phyloP scores from a whole-genome alignment of 1,140 invertebrate genomes.

The Lucilia sericata region DNA sequence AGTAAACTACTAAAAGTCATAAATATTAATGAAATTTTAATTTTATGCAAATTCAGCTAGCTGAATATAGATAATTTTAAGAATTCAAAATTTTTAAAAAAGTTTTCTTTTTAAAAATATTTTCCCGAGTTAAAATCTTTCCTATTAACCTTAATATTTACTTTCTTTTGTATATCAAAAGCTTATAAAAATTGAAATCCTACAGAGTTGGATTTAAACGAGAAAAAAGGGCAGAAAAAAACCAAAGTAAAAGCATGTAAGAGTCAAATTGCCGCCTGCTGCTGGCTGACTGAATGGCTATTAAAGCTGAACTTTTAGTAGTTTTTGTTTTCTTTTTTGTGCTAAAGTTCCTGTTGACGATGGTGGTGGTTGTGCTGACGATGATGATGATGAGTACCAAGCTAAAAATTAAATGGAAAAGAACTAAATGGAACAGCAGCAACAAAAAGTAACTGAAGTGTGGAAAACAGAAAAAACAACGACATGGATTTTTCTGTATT shows the following conservation, averaged over 20 bases:
- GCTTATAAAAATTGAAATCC: slow-evolving; percentile 3
- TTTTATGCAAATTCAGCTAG: too few relatives aligned
- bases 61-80: too few relatives aligned
- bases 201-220: neutral
- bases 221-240: neutral
- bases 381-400: neutral
- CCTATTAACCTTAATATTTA: too few relatives aligned
- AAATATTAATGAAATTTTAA: too few relatives aligned
- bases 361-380: neutral
- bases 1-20: too few relatives aligned
- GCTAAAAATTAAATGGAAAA: neutral
- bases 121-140: too few relatives aligned
- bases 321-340: neutral
- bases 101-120: too few relatives aligned
- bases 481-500: neutral
- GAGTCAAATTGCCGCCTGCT: slow-evolving; percentile 28
- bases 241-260: neutral
- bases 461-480: neutral
- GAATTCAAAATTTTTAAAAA: too few relatives aligned
- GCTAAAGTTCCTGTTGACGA: neutral
- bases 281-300: neutral
- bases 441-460: neutral
- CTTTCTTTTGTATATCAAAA: neutral
- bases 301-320: neutral
- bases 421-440: neutral